Base-by-base conservation (phyloP, 92 coral and sea anemone genomes). In the Micromussa lordhowensis region DNA sequence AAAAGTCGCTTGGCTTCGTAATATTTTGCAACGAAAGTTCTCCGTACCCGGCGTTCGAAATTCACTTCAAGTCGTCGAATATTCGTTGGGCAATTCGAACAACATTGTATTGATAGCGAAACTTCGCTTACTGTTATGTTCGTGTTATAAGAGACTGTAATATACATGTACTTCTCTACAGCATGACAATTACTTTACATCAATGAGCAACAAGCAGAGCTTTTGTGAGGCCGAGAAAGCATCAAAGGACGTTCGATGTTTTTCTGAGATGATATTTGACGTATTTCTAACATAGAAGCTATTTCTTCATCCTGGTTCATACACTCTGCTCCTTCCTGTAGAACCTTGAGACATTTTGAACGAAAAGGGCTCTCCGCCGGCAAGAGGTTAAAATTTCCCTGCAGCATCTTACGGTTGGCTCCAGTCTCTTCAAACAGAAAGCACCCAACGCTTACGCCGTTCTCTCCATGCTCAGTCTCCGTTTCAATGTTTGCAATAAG, bases 401-500 rank as follows among this genome's bases (percentile, higher is more conserved):
- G 48, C 10, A 70, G 24, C 80, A 90, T 30, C 13, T 18, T 85
- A 2, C 40, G 64, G 2, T 71, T 28, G 3, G 71, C 71, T 2
- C 70, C 69, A 30, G 53, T 61, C 5, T 85, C 83, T 64, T 92
- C 90, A 76, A 89, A 92, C 48, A 92, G 88, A 71, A 89, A 92
- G 28, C 92, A 88, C 17, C 88, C 88, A 15, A 92, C 75, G 57
- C 87, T 80, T 8, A 89, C 94, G 10, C 21, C 19, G 44, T n/a
- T 29, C 6, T 29, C 15, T 58, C 28, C 73, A 22, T 29, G 30
- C 3, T 24, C 44, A 3, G 1, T 1, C 4, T 22, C 8, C 1
- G 55, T 4, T 35, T 84, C 90, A 22, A 96, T 93, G 82, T 94
- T 96, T 44, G 98, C 99, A 55, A 96, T 96, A 53, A 94, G 93